Evolutionary conservation across 2,888 invertebrate species (phyloP).

Genomic region (Fragum fragum): DNA sequence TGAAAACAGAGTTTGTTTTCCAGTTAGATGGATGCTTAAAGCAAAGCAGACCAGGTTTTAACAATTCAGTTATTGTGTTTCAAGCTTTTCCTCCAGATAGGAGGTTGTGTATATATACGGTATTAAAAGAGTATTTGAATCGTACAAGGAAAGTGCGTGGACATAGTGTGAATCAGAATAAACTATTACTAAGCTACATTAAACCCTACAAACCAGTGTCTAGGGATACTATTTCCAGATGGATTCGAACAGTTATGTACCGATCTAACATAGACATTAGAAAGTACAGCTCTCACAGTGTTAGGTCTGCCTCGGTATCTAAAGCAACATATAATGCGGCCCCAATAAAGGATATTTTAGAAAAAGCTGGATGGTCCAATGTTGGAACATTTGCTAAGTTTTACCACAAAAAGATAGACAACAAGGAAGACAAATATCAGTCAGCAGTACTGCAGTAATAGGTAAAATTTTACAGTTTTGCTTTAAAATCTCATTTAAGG

Average conservation of each 20-base stretch:
- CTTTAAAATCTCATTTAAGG: no score
- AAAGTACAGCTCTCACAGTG: constrained; percentile 56
- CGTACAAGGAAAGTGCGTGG: constrained; percentile 24
- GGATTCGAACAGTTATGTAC: constrained; percentile 45
- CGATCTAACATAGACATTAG: constrained; percentile 45
- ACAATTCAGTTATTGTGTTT: constrained; percentile 26
- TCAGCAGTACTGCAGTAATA: constrained; percentile 33
- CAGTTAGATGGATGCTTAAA: constrained; percentile 36
- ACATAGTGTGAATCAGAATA: constrained; percentile 23
- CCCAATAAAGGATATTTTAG: constrained; percentile 41
- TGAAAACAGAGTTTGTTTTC: no score
- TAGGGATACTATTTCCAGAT: constrained; percentile 61
- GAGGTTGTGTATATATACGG: constrained; percentile 46
- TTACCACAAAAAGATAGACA: no score
- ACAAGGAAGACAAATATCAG: no score
- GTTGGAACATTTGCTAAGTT: no score
- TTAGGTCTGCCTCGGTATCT: constrained; percentile 49
- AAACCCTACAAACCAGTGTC: constrained; percentile 58
- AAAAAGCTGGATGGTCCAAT: constrained; percentile 59
- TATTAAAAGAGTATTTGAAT: constrained; percentile 53
- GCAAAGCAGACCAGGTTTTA: constrained; percentile 36
- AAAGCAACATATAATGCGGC: constrained; percentile 45
- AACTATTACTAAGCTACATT: constrained; percentile 52
- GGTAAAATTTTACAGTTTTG: background rate
- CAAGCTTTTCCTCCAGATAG: no score